These are phyloP conservation scores for Gobius niger DNA, from an alignment of 2,113 vertebrate genomes.

Conservation along the genomic window DNA sequence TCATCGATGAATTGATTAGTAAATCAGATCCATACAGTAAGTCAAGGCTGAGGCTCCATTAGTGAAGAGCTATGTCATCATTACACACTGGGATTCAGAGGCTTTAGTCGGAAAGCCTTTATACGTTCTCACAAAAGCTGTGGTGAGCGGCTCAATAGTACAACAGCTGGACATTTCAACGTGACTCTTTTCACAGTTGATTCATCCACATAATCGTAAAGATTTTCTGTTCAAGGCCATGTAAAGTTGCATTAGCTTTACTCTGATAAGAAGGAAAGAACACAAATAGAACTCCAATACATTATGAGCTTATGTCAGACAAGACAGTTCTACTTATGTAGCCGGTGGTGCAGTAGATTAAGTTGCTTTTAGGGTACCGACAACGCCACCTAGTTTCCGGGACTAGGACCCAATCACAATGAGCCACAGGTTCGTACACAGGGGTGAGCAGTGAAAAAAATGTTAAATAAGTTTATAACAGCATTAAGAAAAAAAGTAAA, in stretches of 20 bases:
- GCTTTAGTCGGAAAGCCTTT: constrained; percentile 50
- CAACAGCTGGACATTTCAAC: constrained; percentile 38
- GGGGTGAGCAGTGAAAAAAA: too few species aligned
- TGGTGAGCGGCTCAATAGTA: constrained; percentile 48
- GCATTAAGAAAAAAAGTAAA: too few species aligned
- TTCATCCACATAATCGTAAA: constrained; percentile 5
- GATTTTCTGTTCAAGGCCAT: constrained; percentile 28
- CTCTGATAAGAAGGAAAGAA: not conserved
- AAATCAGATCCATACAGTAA: constrained; percentile 70
- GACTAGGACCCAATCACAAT: too few species aligned
- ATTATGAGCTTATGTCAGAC: not conserved
- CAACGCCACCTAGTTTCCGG: too few species aligned
- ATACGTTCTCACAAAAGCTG: constrained; percentile 56
- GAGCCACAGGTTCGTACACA: too few species aligned
- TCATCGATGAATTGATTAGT: constrained; percentile 70
- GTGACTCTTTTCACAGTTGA: constrained; percentile 28
- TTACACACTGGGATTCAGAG: constrained; percentile 59
- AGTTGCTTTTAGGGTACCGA: too few species aligned
- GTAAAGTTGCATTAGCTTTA: constrained; percentile 14
- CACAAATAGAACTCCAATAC: not conserved
- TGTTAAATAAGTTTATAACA: too few species aligned
- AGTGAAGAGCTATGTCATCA: constrained; percentile 74
- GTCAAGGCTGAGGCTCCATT: constrained; percentile 70
- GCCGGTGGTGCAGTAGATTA: too few species aligned
- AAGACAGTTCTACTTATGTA: too few species aligned